Conservation (phyloP, 2,888 invertebrate species). For the Antitype chi region DNA sequence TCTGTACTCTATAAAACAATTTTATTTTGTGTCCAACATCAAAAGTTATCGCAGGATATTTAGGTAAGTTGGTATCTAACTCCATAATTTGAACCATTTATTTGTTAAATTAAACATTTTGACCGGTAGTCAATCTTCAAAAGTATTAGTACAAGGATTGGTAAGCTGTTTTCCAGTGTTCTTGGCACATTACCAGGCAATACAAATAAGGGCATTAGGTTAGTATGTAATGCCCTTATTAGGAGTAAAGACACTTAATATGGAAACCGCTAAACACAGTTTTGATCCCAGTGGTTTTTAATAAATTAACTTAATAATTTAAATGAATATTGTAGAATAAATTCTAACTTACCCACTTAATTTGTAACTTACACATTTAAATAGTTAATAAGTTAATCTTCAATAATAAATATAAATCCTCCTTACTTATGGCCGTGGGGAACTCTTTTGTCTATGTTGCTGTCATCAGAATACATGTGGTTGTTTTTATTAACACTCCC, state of each 20-base stretch:
- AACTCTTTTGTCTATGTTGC: slow-evolving; percentile 26
- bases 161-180: neutral
- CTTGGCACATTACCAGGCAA: neutral
- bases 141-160: neutral
- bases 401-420: slow-evolving; percentile 14
- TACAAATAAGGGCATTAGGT: neutral
- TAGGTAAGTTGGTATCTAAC: neutral
- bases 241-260: neutral
- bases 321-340: neutral
- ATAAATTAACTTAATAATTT: neutral
- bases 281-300: neutral
- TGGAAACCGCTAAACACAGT: neutral
- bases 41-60: neutral
- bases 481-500: slow-evolving; percentile 66
- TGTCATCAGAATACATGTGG: slow-evolving; percentile 62
- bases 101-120: neutral
- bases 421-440: neutral
- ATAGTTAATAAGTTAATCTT: neutral
- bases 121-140: neutral
- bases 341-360: neutral
- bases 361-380: neutral
- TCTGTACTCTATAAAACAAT: neutral
- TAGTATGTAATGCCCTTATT: neutral
- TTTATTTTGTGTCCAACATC: neutral
- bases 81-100: neutral